phyloP scores from a whole-genome alignment of 2,797 vertebrate genomes.

The Fundulus diaphanus region DNA sequence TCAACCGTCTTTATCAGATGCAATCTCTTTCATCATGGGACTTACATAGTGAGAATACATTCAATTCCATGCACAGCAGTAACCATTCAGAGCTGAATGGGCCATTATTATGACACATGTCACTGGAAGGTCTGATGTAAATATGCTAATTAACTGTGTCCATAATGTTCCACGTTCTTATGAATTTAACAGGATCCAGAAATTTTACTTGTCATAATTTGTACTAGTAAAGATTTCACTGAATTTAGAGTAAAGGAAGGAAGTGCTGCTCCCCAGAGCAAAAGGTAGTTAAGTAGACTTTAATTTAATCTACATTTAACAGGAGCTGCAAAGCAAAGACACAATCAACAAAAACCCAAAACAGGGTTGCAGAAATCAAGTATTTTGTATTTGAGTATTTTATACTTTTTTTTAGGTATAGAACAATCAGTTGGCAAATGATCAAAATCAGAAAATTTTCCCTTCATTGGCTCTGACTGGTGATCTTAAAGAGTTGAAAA shows the following conservation, averaged over 20 bases:
- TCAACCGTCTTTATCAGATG: conserved; percentile 38
- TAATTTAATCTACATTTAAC: neutral
- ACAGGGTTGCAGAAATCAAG: neutral
- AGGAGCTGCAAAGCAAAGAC: no score
- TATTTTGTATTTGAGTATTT: neutral
- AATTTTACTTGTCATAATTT: neutral
- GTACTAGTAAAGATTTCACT: neutral
- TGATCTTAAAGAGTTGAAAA: neutral
- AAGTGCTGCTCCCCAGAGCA: neutral
- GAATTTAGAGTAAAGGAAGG: neutral
- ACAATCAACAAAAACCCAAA: neutral
- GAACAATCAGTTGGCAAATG: neutral
- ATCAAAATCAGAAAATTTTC: neutral
- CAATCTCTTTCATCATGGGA: conserved; percentile 35
- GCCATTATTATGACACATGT: conserved; percentile 40
- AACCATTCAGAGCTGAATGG: conserved; percentile 25
- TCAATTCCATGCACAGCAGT: conserved; percentile 38
- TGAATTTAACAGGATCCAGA: neutral
- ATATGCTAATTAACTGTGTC: neutral
- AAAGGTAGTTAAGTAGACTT: neutral
- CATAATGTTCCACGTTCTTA: neutral
- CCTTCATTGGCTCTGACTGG: neutral
- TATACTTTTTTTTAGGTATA: neutral
- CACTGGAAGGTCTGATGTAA: neutral
- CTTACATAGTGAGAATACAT: neutral